These are phyloP conservation scores for Heliopora coerulea DNA, from an alignment of 92 coral and sea anemone genomes.

Conservation along the genomic window DNA sequence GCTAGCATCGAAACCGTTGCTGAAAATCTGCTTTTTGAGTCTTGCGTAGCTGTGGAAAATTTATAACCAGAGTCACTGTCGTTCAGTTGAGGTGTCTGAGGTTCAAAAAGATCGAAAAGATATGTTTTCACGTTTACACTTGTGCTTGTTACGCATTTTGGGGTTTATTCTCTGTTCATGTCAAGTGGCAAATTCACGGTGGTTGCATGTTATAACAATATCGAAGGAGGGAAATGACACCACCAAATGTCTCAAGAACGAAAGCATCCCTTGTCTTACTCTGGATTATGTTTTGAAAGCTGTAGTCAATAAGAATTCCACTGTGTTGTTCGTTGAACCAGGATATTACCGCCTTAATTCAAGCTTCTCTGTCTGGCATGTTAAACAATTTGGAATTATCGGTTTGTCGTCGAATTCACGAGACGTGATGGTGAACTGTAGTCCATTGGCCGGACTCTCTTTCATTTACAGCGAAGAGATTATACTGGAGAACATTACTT, in stretches of 20 bases:
- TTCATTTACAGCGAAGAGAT: conserved; percentile 60
- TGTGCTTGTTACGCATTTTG: not conserved
- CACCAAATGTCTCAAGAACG: conserved; percentile 46
- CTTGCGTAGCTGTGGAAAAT: no score
- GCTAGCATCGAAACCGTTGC: no score
- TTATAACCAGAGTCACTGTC: no score
- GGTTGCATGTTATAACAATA: conserved; percentile 35
- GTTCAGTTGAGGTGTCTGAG: no score
- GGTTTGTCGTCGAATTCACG: conserved; percentile 48
- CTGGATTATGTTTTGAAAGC: conserved; percentile 60
- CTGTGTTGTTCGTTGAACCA: conserved; percentile 43
- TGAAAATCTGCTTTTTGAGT: no score
- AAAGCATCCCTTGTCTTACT: conserved; percentile 53
- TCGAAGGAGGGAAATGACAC: conserved; percentile 52
- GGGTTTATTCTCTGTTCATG: not conserved
- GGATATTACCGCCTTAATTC: conserved; percentile 63
- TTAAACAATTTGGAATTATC: conserved; percentile 55
- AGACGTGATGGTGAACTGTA: conserved; percentile 50
- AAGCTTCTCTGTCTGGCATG: conserved; percentile 53
- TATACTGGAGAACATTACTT: conserved; percentile 40
- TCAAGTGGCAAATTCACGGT: not conserved
- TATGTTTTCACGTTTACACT: no score
- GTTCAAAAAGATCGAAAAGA: not conserved
- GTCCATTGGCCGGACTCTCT: conserved; percentile 54
- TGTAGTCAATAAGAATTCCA: conserved; percentile 51